A percentile compares a stretch with the other conserved stretches of the same genome.
Evolutionary conservation across 2,888 invertebrate genomes (phyloP).

Genomic region (Dimorphilus gyrociliatus): DNA sequence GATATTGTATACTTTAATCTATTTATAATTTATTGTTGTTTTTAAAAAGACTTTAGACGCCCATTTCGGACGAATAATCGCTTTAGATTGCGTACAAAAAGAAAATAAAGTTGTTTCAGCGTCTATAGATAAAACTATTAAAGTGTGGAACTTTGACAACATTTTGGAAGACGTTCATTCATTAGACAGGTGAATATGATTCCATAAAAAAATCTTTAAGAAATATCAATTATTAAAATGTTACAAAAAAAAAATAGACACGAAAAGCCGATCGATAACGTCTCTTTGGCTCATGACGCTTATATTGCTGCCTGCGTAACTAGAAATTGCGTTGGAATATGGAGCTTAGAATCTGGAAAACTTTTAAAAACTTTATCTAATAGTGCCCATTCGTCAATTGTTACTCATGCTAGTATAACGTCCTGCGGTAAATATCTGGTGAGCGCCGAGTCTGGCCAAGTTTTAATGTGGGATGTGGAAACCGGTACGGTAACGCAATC

Average conservation of each 20-base stretch:
- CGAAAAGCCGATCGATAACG: conserved; percentile 80
- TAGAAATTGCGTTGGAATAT: conserved; percentile 80
- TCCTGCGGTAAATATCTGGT: conserved; percentile 65
- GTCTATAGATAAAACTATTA: conserved; percentile 89
- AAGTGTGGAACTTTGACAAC: conserved; percentile 98
- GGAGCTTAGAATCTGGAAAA: conserved; percentile 71
- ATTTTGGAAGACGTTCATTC: conserved; percentile 93
- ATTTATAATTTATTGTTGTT: too few relatives aligned
- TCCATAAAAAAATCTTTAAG: neutral
- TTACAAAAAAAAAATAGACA: conserved; percentile 58
- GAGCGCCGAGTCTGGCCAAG: conserved; percentile 76
- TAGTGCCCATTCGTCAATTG: conserved; percentile 77
- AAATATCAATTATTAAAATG: too few relatives aligned
- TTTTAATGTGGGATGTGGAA: conserved; percentile 70
- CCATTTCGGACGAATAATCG: conserved; percentile 87
- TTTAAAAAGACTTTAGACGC: conserved; percentile 84
- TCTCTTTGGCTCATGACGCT: conserved; percentile 48
- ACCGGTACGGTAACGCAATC: conserved; percentile 58
- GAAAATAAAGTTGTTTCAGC: conserved; percentile 61
- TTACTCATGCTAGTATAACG: conserved; percentile 76
- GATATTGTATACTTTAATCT: too few relatives aligned
- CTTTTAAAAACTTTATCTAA: conserved; percentile 72
- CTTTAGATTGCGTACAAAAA: conserved; percentile 65
- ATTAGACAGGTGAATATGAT: conserved; percentile 8
- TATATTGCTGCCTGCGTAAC: conserved; percentile 73